Evolutionary conservation across 2,113 vertebrate genomes (phyloP).

Genomic region (Rhinolophus ferrumequinum): DNA sequence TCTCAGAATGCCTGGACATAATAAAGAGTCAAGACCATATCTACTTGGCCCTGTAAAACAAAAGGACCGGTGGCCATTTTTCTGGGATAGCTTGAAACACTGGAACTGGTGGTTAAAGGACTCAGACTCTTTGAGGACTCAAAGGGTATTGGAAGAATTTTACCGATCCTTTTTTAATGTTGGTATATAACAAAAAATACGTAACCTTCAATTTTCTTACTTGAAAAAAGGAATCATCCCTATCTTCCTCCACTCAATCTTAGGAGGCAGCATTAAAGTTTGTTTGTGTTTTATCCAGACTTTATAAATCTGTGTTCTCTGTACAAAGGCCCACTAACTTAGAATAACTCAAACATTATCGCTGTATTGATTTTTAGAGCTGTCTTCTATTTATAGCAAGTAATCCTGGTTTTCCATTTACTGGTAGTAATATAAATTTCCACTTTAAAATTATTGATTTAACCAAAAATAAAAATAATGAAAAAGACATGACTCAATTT

Average conservation of each 20-base stretch:
- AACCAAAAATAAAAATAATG: conserved; percentile 51
- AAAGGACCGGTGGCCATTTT: not conserved
- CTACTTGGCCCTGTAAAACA: not conserved
- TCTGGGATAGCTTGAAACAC: not conserved
- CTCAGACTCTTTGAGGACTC: not conserved
- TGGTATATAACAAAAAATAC: not conserved
- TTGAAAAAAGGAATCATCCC: not conserved
- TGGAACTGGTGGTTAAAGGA: not conserved
- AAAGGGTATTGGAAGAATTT: not conserved
- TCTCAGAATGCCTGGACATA: not conserved
- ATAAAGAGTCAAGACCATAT: not conserved
- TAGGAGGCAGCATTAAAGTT: not conserved
- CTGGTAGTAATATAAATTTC: conserved; percentile 65
- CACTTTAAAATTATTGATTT: conserved; percentile 67
- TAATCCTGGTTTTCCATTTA: conserved; percentile 68
- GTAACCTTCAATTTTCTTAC: not conserved
- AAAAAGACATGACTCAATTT: conserved; percentile 11
- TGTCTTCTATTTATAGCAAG: conserved; percentile 63
- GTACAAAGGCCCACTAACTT: not conserved
- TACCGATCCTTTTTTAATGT: not conserved
- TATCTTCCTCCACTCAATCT: not conserved
- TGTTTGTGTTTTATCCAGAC: conserved; percentile 26
- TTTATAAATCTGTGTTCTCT: not conserved
- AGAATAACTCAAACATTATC: conserved; percentile 23
- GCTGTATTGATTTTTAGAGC: conserved; percentile 65